Percentiles rank a stretch among this genome's conserved stretches.
These are phyloP conservation scores for Arctopsyche grandis DNA, from an alignment of 1,140 invertebrate species.

Conservation along the genomic window DNA sequence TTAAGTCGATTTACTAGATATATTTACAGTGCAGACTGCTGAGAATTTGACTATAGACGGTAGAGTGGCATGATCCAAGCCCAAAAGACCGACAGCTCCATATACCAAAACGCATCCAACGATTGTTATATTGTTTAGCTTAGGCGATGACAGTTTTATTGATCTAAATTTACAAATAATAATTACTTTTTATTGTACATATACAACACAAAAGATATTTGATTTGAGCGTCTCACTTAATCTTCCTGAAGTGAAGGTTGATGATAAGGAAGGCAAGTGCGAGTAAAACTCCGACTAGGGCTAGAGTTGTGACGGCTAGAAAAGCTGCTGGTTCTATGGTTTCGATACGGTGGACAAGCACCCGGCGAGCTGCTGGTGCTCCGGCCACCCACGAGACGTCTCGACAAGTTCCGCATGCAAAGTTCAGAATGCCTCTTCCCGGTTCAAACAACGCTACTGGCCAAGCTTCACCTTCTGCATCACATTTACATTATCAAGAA, in stretches of 20 bases:
- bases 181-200: not conserved
- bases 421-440: conserved; percentile 71
- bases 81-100: conserved; percentile 89
- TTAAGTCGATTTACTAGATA: not conserved
- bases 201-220: conserved; percentile 8
- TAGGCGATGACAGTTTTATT: conserved; percentile 94
- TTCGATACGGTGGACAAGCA: conserved; percentile 76
- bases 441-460: conserved; percentile 82
- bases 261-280: conserved; percentile 84
- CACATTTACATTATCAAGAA: not conserved
- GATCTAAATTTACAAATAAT: conserved; percentile 65
- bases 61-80: conserved; percentile 84
- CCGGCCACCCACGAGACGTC: conserved; percentile 78
- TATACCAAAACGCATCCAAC: conserved; percentile 95
- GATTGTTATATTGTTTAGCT: conserved; percentile 96
- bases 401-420: conserved; percentile 76
- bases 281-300: conserved; percentile 79
- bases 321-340: conserved; percentile 81
- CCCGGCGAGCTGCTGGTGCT: conserved; percentile 79
- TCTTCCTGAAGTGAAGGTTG: conserved; percentile 86
- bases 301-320: conserved; percentile 74
- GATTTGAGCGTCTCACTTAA: conserved; percentile 73
- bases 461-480: conserved; percentile 71
- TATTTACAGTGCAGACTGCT: conserved; percentile 82
- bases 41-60: conserved; percentile 77